phyloP scores from a whole-genome alignment of 2,113 vertebrate species.

The Cyanoderma ruficeps region DNA sequence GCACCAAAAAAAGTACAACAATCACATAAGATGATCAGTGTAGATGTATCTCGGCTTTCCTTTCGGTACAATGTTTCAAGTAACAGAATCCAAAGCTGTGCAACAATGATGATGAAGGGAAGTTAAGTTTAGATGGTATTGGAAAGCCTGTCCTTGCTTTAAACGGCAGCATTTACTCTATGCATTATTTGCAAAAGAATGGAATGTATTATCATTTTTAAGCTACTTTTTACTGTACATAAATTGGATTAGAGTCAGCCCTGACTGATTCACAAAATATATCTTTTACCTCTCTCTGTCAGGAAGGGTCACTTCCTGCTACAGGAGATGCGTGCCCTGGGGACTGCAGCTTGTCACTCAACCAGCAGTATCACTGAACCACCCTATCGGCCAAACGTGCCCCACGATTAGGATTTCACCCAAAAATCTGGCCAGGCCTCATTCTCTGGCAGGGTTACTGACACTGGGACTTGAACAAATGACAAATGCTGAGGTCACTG shows the following conservation, averaged over 20 bases:
- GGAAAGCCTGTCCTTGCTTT: neutral
- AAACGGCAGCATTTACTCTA: neutral
- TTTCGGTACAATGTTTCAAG: slow-evolving; percentile 14
- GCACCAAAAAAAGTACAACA: slow-evolving; percentile 26
- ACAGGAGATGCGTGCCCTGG: neutral
- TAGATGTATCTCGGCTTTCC: neutral
- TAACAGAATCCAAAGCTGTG: slow-evolving; percentile 48
- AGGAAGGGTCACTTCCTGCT: neutral
- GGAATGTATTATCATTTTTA: slow-evolving; percentile 49
- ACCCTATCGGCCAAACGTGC: neutral
- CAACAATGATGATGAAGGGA: neutral
- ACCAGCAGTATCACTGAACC: neutral
- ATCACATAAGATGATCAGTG: neutral
- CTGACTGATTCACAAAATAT: neutral
- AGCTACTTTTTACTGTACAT: neutral
- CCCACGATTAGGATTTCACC: neutral
- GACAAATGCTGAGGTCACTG: neutral
- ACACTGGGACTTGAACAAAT: neutral
- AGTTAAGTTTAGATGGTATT: neutral
- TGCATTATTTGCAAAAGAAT: neutral
- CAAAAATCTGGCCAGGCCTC: neutral
- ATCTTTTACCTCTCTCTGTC: neutral
- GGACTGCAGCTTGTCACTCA: neutral
- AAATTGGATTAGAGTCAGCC: neutral
- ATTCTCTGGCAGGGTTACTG: neutral